Conservation (phyloP, 2,888 invertebrate genomes). For the Cotesia congregata region DNA sequence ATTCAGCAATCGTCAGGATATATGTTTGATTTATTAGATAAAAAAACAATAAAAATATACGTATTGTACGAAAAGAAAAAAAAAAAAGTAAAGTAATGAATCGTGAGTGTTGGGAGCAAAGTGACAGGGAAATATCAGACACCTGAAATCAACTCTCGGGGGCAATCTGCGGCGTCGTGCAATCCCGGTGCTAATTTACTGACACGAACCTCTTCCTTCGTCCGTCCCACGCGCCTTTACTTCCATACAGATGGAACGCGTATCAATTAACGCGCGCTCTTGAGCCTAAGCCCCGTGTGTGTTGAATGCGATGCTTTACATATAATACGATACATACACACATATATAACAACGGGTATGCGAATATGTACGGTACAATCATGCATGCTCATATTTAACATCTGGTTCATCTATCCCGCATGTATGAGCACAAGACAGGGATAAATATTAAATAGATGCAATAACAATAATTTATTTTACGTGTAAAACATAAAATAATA, state of each 20-base stretch:
- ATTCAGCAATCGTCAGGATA: background rate
- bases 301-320: background rate
- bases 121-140: slow-evolving; percentile 35
- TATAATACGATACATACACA: background rate
- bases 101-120: slow-evolving; percentile 7
- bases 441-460: background rate
- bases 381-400: slow-evolving; percentile 39
- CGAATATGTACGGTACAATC: slow-evolving; percentile 40
- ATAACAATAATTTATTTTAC: background rate
- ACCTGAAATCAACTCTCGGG: slow-evolving; percentile 40
- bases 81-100: slow-evolving; percentile 7
- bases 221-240: slow-evolving; percentile 46
- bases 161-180: slow-evolving; percentile 35
- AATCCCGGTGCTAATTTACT: slow-evolving; percentile 40
- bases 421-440: background rate
- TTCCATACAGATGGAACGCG: slow-evolving; percentile 39
- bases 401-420: slow-evolving; percentile 21
- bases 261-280: slow-evolving; percentile 52
- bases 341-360: slow-evolving; percentile 13
- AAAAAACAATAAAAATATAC: background rate
- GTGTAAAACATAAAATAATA: background rate
- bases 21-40: background rate
- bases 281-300: slow-evolving; percentile 28
- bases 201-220: slow-evolving; percentile 35
- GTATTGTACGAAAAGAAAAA: background rate